Base-by-base conservation (phyloP, 2,888 invertebrate species). In the Itoplectis maculator region DNA sequence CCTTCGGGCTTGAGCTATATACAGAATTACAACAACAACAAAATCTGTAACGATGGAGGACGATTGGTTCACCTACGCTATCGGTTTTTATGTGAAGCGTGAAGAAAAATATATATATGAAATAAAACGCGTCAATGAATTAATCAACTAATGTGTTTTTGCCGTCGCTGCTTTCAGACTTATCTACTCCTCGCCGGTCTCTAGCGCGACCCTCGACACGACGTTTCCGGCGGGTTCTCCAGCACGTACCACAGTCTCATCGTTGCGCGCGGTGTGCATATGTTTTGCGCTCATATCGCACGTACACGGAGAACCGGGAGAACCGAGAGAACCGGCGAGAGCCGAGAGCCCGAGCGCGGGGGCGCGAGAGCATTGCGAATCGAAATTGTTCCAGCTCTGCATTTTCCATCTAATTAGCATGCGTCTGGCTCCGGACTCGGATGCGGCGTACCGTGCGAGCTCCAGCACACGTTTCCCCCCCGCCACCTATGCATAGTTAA, bases 351-450 rank as follows among this genome's bases (percentile, higher is more conserved):
- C 29, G 29, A 29, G 29, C 5, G 29, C 3, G 29, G 29, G 5
- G 37, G 59, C 18, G 72, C 37, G 70, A 47, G 65, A 56, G 61
- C 66, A 79, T 79, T 66, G 56, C 72, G 49, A 73, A 72, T 79
- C 79, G 47, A 79, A 79, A 79, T 79, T 77, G 79, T 73, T 79
- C 56, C 47, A 40, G 72, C 72, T 65, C 72, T 79, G 73, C 79
- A 73, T 79, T 79, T 79, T 79, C 79, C 79, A 79, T 79, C 66
- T 79, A 66, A 79, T 79, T 79, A 79, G 79, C 72, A 72, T 79
- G 78, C 65, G 79, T 72, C 72, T 79, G 72, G 69, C 70, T 70
- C 63, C 69, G 65, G 66, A 79, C 56, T 79, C 73, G 56, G 49
- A 73, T 73, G 65, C 79, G 66, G 51, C 45, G 59, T 59, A 73